Conservation (phyloP, 2,797 vertebrate genomes). For the Fringilla coelebs region DNA sequence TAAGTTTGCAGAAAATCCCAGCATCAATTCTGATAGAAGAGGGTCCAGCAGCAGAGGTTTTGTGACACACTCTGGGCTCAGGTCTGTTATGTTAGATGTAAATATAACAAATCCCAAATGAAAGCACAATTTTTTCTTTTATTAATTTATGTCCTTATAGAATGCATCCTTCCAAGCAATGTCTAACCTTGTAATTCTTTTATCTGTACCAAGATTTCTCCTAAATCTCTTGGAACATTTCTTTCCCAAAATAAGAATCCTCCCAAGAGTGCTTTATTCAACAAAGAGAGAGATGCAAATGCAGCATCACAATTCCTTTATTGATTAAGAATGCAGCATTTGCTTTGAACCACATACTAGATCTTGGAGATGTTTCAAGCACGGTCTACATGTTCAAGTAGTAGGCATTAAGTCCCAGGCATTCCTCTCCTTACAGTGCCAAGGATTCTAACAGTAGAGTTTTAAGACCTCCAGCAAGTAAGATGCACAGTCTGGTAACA, state of each 20-base stretch:
- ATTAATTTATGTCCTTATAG: background rate
- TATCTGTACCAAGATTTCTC: background rate
- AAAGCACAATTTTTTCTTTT: background rate
- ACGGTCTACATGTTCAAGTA: background rate
- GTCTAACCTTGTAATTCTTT: background rate
- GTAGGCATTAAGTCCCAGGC: background rate
- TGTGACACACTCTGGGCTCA: background rate
- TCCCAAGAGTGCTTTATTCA: background rate
- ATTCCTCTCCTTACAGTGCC: background rate
- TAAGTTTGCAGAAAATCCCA: background rate
- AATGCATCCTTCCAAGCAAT: background rate
- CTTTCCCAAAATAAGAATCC: background rate
- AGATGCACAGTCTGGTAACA: background rate
- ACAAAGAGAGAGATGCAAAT: background rate
- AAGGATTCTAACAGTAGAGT: background rate
- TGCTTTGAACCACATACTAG: background rate
- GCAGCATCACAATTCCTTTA: background rate
- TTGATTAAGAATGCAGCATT: background rate
- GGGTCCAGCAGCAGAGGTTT: background rate
- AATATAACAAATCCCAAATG: background rate
- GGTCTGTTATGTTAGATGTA: background rate
- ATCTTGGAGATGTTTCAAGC: background rate
- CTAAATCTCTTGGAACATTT: background rate
- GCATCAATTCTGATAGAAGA: background rate
- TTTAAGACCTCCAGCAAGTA: background rate